phyloP scores from a whole-genome alignment of 2,113 vertebrate species.

The Mirounga angustirostris region DNA sequence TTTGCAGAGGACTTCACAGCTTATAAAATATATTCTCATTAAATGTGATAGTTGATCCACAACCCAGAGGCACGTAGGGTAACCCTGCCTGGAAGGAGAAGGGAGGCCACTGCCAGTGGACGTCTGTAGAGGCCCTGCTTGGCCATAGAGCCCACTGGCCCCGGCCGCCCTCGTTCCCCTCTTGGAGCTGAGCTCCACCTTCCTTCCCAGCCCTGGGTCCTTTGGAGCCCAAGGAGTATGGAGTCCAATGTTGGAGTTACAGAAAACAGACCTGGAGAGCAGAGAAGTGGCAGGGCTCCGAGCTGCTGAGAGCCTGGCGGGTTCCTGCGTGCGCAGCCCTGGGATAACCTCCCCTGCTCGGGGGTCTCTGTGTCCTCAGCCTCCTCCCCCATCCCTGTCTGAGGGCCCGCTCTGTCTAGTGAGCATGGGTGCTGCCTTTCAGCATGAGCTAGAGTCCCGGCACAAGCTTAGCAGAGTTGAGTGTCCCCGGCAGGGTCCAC shows the following conservation, averaged over 20 bases:
- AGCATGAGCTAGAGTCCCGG: neutral
- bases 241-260: neutral
- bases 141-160: neutral
- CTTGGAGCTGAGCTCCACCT: neutral
- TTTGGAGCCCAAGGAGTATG: neutral
- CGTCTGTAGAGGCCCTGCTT: neutral
- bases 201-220: neutral
- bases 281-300: too few species aligned
- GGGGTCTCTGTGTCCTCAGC: neutral
- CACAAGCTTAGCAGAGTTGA: neutral
- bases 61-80: rapidly evolving
- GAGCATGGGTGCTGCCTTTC: too few species aligned
- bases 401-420: neutral
- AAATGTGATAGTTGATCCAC: rapidly evolving
- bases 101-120: rapidly evolving
- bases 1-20: neutral
- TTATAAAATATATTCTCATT: neutral
- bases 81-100: neutral
- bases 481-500: neutral
- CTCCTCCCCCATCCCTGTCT: neutral
- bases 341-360: neutral
- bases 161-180: rapidly evolving
- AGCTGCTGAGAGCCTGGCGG: rapidly evolving
- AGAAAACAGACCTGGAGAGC: neutral
- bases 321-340: neutral